Base-by-base conservation (phyloP, 2,113 vertebrate species). In the Myotis yumanensis region DNA sequence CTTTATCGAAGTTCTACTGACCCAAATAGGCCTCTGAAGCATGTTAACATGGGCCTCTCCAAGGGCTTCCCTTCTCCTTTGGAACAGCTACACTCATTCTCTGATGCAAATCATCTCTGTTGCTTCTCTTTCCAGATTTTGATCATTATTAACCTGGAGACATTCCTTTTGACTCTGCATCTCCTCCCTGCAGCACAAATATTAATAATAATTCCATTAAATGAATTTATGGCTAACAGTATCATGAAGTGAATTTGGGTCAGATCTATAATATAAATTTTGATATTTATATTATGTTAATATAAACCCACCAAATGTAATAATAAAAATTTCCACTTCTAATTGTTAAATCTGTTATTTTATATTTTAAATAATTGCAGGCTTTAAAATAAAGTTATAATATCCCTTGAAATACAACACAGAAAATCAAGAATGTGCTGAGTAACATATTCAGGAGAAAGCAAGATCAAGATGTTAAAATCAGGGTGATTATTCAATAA, bases 401-500 rank as follows among this genome's bases (percentile, higher is more conserved):
- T 35, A 30, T 25, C 15, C 64, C 43, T 64, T 90, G 64, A 89
- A 89, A 23, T 68, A 82, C 5, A 96, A 46, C 35, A 91, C 11
- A 6, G 43, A 37, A 48, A 86, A 88, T 83, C 37, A 57, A 96
- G 68, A 91, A 89, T 80, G 11, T 76, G 25, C 28, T 87, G 64
- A 91, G 35, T 37, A 46, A 52, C 32, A 72, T 48, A 89, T 88
- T 81, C 43, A 85, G 22, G 66, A 87, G 16, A 72, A 80, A 96
- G 15, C 82, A 82, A 95, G 73, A 89, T 87, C 71, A 96, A 90
- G 7, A 68, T 89, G 23, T 86, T 64, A 73, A 91, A 85, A 71
- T 73, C 48, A 90, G 46, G 46, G 82, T 76, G 81, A 91, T 92
- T 79, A 90, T 43, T 95, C 37, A 95, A 80, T 71, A 91, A 81